These are phyloP conservation scores for Drosophila histrio DNA, from an alignment of 2,888 invertebrate genomes.

Conservation along the genomic window DNA sequence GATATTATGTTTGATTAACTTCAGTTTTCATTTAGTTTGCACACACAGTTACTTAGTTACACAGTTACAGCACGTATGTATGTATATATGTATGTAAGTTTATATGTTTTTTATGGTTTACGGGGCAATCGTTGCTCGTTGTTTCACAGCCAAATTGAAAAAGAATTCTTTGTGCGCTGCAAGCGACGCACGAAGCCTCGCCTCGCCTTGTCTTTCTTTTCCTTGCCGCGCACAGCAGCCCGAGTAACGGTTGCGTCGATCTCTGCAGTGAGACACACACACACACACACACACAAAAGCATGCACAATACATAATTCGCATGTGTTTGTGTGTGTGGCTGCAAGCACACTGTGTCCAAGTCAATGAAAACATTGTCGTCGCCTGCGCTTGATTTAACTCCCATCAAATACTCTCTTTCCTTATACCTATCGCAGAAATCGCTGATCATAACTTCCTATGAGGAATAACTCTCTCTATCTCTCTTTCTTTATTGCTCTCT, in stretches of 20 bases:
- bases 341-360: conserved; percentile 28
- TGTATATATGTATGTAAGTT: neutral
- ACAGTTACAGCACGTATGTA: neutral
- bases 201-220: conserved; percentile 1
- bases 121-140: conserved; percentile 66
- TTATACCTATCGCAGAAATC: no score
- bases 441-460: no score
- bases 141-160: conserved; percentile 82
- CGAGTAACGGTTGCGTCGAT: conserved; percentile 39
- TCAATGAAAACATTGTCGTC: conserved; percentile 6
- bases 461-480: no score
- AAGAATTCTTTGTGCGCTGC: conserved; percentile 72
- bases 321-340: conserved; percentile 8
- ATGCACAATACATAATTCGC: conserved; percentile 13
- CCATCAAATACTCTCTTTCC: no score
- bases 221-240: conserved; percentile 14
- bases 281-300: neutral
- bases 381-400: neutral
- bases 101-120: neutral
- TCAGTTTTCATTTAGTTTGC: neutral
- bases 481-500: no score
- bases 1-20: neutral
- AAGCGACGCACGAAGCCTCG: conserved; percentile 63
- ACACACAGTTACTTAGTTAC: conserved; percentile 4
- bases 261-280: conserved; percentile 16